Conservation (phyloP, 92 coral and sea anemone species). For the Desmophyllum pertusum region DNA sequence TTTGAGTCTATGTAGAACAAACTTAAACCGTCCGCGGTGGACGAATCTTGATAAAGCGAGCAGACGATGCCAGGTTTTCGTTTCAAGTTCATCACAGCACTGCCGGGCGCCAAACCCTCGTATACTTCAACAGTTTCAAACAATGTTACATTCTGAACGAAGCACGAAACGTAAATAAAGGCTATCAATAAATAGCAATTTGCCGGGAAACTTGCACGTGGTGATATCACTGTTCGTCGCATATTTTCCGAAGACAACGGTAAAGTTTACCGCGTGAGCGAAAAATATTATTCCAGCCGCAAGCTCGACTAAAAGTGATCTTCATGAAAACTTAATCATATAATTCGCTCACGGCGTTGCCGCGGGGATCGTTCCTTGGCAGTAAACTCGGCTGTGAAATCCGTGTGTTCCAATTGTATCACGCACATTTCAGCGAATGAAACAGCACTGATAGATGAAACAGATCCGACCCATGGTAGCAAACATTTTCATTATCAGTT, state of each 20-base stretch:
- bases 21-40: constrained; percentile 60
- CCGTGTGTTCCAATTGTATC: constrained; percentile 28
- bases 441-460: constrained; percentile 5
- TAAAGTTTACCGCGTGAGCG: constrained; percentile 9
- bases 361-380: constrained; percentile 9
- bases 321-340: constrained; percentile 48
- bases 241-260: constrained; percentile 16
- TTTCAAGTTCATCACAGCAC: constrained; percentile 59
- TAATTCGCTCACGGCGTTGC: constrained; percentile 9
- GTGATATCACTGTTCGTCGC: constrained; percentile 8
- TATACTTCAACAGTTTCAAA: constrained; percentile 52
- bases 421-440: constrained; percentile 28
- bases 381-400: constrained; percentile 5
- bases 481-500: constrained; percentile 23
- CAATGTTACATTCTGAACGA: constrained; percentile 19
- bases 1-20: constrained; percentile 84
- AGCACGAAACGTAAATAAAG: constrained; percentile 6
- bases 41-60: constrained; percentile 65
- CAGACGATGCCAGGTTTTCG: constrained; percentile 62
- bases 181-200: constrained; percentile 13
- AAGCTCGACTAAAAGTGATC: constrained; percentile 33
- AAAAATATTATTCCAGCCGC: constrained; percentile 37
- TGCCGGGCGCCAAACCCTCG: constrained; percentile 87
- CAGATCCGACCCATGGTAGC: constrained; percentile 13
- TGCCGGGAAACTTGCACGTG: constrained; percentile 30